Percentiles rank a stretch among this genome's conserved stretches.
Evolutionary conservation across 92 coral and sea anemone species (phyloP).

Genomic region (Pocillopora meandrina): DNA sequence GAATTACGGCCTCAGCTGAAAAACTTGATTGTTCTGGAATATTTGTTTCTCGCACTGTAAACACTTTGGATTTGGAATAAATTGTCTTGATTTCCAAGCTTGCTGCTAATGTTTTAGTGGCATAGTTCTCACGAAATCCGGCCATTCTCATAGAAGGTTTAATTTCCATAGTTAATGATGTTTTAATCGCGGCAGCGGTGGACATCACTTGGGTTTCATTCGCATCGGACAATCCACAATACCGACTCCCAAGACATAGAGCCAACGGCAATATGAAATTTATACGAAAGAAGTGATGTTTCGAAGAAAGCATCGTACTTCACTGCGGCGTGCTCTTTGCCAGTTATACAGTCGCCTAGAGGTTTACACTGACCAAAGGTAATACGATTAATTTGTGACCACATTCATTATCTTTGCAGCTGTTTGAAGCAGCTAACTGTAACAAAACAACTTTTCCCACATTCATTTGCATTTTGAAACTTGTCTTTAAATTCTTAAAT

Average conservation of each 20-base stretch:
- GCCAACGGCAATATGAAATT: slow-evolving; percentile 1
- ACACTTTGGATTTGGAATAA: background rate
- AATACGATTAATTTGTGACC: background rate
- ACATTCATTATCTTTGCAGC: background rate
- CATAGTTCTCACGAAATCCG: background rate
- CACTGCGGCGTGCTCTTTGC: background rate
- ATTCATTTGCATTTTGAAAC: slow-evolving; percentile 37
- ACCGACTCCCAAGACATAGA: slow-evolving; percentile 2
- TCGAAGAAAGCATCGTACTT: slow-evolving; percentile 15
- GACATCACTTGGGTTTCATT: slow-evolving; percentile 10
- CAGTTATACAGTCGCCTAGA: background rate
- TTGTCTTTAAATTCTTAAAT: slow-evolving; percentile 6
- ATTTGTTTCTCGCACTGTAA: background rate
- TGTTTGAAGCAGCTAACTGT: background rate
- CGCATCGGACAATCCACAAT: slow-evolving; percentile 2
- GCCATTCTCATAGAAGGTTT: background rate
- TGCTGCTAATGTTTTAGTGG: background rate
- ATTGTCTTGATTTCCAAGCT: background rate
- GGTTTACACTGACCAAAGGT: background rate
- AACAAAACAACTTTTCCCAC: background rate
- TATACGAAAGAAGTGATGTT: background rate
- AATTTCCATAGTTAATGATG: background rate
- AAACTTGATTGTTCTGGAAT: background rate
- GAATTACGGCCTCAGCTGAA: background rate
- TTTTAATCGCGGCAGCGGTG: background rate